Percentiles rank a stretch among this genome's conserved stretches.
Evolutionary conservation across 2,113 vertebrate genomes (phyloP).

Genomic region (Mirounga angustirostris): DNA sequence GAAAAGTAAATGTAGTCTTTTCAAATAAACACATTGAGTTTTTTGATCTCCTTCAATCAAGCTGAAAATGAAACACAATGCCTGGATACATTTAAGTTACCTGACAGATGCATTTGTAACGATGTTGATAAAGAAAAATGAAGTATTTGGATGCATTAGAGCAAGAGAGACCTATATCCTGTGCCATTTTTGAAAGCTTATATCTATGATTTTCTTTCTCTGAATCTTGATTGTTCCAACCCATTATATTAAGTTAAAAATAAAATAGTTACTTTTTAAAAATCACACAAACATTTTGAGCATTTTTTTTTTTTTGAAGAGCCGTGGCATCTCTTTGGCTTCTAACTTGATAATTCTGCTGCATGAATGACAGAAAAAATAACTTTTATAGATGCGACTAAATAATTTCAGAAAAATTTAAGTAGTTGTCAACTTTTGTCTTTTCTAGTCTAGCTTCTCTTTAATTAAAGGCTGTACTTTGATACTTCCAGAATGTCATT

Average conservation of each 20-base stretch:
- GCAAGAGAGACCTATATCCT: not conserved
- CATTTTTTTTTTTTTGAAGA: not conserved
- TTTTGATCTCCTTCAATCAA: constrained; percentile 23
- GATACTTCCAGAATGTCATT: not conserved
- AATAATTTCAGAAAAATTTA: constrained; percentile 28
- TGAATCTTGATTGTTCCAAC: not conserved
- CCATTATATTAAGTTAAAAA: constrained; percentile 47
- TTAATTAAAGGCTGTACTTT: not conserved
- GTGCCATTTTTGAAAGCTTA: constrained; percentile 31
- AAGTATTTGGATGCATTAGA: constrained; percentile 34
- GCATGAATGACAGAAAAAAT: not conserved
- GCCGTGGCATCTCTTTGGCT: not conserved
- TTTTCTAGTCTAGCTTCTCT: not conserved
- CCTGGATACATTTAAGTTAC: not conserved
- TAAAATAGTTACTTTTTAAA: not conserved
- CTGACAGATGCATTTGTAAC: not conserved
- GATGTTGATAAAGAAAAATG: not conserved
- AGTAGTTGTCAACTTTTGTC: not conserved
- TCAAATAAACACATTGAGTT: constrained; percentile 36
- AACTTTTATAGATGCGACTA: not conserved
- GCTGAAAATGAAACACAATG: not conserved
- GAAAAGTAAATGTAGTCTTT: not conserved
- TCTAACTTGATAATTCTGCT: not conserved
- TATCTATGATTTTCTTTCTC: constrained; percentile 46
- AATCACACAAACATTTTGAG: not conserved